Evolutionary conservation across 2,113 vertebrate species (phyloP).

Genomic region (Numida meleagris): DNA sequence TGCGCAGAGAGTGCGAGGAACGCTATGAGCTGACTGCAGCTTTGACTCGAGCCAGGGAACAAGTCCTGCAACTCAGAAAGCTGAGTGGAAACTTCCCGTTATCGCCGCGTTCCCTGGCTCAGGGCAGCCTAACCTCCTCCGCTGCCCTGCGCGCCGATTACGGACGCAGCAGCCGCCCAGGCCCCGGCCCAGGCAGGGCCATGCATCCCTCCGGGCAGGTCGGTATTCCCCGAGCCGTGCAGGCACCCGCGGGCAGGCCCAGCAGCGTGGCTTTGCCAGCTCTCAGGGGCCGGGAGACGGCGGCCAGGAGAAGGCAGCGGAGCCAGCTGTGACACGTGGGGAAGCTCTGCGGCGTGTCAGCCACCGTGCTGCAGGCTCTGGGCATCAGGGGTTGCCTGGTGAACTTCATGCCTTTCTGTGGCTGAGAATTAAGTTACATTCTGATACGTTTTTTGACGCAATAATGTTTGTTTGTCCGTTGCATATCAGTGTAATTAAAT

Average conservation of each 20-base stretch:
- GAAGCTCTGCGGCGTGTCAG: rapidly evolving
- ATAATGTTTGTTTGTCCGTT: neutral
- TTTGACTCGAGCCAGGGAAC: slow-evolving; percentile 81
- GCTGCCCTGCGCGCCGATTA: neutral
- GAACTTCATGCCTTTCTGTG: neutral
- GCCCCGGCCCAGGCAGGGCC: slow-evolving; percentile 9
- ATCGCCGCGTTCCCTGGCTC: slow-evolving; percentile 27
- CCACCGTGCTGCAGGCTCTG: rapidly evolving
- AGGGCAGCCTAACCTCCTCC: slow-evolving; percentile 47
- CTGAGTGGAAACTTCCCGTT: slow-evolving; percentile 33
- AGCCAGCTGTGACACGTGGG: slow-evolving; percentile 56
- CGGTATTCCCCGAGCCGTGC: neutral
- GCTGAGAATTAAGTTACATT: neutral
- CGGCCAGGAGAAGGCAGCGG: slow-evolving; percentile 43
- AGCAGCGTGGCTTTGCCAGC: neutral
- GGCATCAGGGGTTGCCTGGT: neutral
- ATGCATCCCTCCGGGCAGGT: neutral
- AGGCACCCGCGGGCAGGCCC: neutral
- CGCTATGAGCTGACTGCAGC: slow-evolving; percentile 88
- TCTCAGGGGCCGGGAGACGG: neutral
- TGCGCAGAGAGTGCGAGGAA: slow-evolving; percentile 90
- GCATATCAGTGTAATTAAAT: neutral
- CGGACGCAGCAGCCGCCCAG: neutral
- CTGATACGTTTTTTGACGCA: neutral
- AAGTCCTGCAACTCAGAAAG: slow-evolving; percentile 78